Evolutionary conservation across 2,888 invertebrate genomes (phyloP).

Genomic region (Octonoba sinensis): DNA sequence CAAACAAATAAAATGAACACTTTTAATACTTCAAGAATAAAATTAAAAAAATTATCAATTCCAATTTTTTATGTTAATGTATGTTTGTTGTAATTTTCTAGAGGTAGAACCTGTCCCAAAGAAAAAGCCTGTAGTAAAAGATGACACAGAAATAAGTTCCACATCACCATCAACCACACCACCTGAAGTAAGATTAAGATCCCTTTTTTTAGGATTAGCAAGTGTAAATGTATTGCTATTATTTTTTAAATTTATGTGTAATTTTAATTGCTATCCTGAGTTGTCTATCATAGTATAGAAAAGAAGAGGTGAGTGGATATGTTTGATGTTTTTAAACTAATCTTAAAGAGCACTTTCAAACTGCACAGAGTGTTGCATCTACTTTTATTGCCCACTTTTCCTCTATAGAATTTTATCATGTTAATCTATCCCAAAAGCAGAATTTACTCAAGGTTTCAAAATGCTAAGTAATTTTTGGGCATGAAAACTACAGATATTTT

Average conservation of each 20-base stretch:
- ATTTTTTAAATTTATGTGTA: not conserved
- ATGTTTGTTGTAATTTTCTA: not conserved
- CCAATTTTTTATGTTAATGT: not conserved
- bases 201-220: slow-evolving; percentile 25
- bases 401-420: too few species aligned
- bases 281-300: too few species aligned
- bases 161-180: slow-evolving; percentile 67
- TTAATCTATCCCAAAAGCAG: not conserved
- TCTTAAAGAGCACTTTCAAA: too few species aligned
- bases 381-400: too few species aligned
- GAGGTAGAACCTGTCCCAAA: slow-evolving; percentile 30
- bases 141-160: slow-evolving; percentile 13
- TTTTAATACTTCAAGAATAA: not conserved
- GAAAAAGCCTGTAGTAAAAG: slow-evolving; percentile 67
- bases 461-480: too few species aligned
- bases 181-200: slow-evolving; percentile 66
- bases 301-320: too few species aligned
- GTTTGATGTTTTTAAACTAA: too few species aligned
- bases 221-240: not conserved
- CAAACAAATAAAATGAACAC: not conserved
- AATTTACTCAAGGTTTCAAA: too few species aligned
- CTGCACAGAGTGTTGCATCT: too few species aligned
- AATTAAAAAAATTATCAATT: not conserved
- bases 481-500: too few species aligned
- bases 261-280: too few species aligned